Percentiles rank a stretch among this genome's conserved stretches.
Conservation (phyloP, 2,888 invertebrate species). For the Chalcosyrphus nemorum region DNA sequence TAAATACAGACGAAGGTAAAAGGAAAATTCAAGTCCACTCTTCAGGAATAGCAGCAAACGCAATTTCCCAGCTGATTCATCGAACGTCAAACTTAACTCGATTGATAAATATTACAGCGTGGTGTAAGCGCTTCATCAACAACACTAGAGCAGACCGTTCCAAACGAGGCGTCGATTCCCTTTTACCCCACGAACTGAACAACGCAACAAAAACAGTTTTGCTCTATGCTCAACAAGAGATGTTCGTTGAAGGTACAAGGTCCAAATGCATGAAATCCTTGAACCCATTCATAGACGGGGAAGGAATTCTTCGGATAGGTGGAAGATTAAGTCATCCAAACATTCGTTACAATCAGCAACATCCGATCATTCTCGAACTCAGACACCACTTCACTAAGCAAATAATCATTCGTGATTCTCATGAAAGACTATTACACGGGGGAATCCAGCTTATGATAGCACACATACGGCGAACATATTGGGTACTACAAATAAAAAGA, state of each 20-base stretch:
- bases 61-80: not conserved
- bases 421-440: not conserved
- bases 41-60: not conserved
- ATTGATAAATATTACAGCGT: not conserved
- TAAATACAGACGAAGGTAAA: not conserved
- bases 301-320: conserved; percentile 30
- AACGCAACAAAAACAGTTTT: not conserved
- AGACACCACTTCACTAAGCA: not conserved
- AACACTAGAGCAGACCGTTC: not conserved
- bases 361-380: conserved; percentile 7
- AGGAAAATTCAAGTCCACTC: not conserved
- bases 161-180: not conserved
- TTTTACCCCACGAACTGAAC: not conserved
- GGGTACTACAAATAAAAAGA: not conserved
- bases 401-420: not conserved
- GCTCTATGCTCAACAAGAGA: not conserved
- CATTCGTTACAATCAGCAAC: not conserved
- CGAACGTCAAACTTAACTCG: not conserved
- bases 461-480: no score
- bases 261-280: conserved; percentile 1
- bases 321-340: conserved; percentile 29
- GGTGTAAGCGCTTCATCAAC: not conserved
- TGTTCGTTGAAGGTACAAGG: not conserved
- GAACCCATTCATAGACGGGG: conserved; percentile 44
- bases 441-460: not conserved